Percentiles rank a stretch among this genome's conserved stretches.
Conservation (phyloP, 2,888 invertebrate species). For the Thalpophila matura region DNA sequence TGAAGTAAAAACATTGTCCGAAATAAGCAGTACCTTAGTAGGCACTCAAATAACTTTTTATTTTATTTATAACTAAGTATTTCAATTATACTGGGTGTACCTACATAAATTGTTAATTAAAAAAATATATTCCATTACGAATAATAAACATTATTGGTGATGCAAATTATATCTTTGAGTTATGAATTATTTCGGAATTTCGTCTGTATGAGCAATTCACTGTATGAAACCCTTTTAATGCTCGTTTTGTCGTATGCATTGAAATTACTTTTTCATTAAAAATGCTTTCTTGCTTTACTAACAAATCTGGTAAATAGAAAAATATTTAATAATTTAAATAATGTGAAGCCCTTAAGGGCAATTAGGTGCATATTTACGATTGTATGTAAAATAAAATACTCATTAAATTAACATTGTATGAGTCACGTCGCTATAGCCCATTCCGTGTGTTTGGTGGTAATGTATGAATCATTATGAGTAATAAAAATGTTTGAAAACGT, state of each 20-base stretch:
- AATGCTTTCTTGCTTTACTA: conserved; percentile 32
- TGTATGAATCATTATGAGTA: conserved; percentile 80
- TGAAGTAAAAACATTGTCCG: too few species aligned
- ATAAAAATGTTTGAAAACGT: conserved; percentile 79
- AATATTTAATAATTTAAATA: conserved; percentile 86
- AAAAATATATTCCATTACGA: too few species aligned
- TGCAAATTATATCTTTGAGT: too few species aligned
- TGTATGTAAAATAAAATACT: conserved; percentile 78
- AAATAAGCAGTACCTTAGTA: too few species aligned
- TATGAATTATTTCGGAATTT: too few species aligned
- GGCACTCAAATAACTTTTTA: too few species aligned
- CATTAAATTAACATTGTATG: conserved; percentile 78
- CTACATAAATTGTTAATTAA: too few species aligned
- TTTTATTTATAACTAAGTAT: too few species aligned
- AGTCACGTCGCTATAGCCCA: conserved; percentile 83
- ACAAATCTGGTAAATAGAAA: conserved; percentile 34
- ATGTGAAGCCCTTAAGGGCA: conserved; percentile 77
- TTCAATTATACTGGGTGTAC: too few species aligned
- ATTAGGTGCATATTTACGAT: conserved; percentile 83
- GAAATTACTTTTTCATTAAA: neutral
- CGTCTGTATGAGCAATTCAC: too few species aligned
- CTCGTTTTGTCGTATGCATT: conserved; percentile 11
- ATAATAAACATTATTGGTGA: too few species aligned
- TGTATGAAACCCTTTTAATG: too few species aligned
- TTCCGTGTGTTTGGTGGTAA: conserved; percentile 86